phyloP scores from a whole-genome alignment of 2,113 vertebrate genomes.

The Gadus macrocephalus region DNA sequence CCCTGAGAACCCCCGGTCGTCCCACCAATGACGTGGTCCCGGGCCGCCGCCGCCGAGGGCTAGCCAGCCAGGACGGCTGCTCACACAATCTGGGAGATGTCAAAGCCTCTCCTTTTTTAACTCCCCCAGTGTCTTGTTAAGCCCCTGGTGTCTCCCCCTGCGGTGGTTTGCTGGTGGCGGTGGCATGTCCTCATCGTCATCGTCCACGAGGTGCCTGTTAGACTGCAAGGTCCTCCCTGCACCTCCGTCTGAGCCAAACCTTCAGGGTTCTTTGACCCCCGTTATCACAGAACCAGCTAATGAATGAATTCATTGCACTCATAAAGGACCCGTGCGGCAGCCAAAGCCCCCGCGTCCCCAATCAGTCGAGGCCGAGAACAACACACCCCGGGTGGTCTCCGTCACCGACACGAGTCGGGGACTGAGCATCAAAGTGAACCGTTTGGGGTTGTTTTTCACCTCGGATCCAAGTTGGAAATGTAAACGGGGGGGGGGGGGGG shows the following conservation, averaged over 20 bases:
- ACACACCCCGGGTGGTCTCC: no score
- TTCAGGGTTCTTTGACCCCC: slow-evolving; percentile 19
- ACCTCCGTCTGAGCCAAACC: neutral
- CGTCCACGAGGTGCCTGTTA: slow-evolving; percentile 23
- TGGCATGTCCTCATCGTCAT: slow-evolving; percentile 29
- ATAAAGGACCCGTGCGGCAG: no score
- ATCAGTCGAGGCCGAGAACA: no score
- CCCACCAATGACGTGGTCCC: slow-evolving; percentile 19
- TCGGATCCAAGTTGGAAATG: neutral
- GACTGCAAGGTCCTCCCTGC: slow-evolving; percentile 29
- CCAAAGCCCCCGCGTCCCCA: no score
- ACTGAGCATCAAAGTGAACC: no score
- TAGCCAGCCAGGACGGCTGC: slow-evolving; percentile 33
- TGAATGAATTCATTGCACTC: no score
- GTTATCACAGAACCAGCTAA: neutral
- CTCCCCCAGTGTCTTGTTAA: slow-evolving; percentile 35
- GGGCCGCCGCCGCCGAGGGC: slow-evolving; percentile 44
- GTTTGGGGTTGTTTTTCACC: no score
- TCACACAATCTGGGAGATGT: slow-evolving; percentile 45
- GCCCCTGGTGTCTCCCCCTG: slow-evolving; percentile 23
- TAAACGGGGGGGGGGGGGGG: neutral
- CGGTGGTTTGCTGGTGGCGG: slow-evolving; percentile 20
- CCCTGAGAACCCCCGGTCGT: slow-evolving; percentile 37
- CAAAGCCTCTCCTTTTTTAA: slow-evolving; percentile 38
- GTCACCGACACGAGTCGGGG: no score